A percentile compares a stretch with the other conserved stretches of the same genome.
Conservation (phyloP, 2,113 vertebrate species). For the Rhynchopsitta pachyrhyncha region DNA sequence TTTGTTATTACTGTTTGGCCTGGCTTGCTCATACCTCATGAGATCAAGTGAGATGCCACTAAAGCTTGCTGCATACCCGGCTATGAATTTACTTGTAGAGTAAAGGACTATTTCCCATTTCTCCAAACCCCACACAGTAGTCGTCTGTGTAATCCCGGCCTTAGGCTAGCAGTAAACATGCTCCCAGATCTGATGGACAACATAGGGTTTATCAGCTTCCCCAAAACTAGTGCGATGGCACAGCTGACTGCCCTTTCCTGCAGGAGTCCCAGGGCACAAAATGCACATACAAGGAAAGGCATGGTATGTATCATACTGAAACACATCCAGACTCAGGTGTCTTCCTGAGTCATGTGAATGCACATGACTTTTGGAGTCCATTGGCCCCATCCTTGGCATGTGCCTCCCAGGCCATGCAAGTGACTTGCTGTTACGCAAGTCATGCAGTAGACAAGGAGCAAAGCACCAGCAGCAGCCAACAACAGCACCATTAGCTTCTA, state of each 20-base stretch:
- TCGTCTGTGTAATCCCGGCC: not conserved
- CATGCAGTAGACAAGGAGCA: not conserved
- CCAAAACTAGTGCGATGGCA: not conserved
- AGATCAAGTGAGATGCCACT: not conserved
- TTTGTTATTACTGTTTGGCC: not conserved
- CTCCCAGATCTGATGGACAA: not conserved
- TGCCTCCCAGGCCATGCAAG: accelerated
- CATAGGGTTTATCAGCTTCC: not conserved
- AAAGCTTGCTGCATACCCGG: accelerated
- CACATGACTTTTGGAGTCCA: not conserved
- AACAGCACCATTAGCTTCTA: not conserved
- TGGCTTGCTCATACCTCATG: not conserved
- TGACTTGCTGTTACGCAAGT: not conserved
- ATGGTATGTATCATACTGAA: not conserved
- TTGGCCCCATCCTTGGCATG: not conserved
- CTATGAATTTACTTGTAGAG: not conserved
- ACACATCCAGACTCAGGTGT: accelerated
- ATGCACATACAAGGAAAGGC: not conserved
- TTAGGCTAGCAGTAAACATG: not conserved
- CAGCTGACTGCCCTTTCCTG: not conserved
- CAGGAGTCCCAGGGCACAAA: not conserved
- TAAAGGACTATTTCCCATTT: not conserved
- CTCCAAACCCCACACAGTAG: accelerated
- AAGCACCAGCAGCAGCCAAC: not conserved
- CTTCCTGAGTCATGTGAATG: not conserved